These are phyloP conservation scores for Merops nubicus DNA, from an alignment of 2,113 vertebrate genomes.

Conservation along the genomic window DNA sequence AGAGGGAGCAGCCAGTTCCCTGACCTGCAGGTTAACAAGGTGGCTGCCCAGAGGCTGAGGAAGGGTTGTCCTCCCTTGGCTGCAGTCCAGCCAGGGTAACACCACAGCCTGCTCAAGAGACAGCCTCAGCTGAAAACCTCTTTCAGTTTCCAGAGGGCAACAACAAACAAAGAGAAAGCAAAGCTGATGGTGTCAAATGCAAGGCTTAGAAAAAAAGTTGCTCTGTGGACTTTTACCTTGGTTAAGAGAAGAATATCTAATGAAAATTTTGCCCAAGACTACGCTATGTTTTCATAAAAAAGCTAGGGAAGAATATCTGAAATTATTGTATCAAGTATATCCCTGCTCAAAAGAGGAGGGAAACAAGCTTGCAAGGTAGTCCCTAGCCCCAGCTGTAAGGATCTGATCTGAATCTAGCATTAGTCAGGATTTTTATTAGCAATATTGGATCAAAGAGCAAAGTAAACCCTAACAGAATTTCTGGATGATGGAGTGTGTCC, in stretches of 20 bases:
- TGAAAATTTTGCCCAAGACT: background rate
- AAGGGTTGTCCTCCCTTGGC: background rate
- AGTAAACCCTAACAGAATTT: background rate
- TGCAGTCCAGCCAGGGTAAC: background rate
- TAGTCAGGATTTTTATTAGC: background rate
- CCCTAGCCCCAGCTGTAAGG: background rate
- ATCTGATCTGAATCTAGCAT: background rate
- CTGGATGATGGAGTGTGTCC: background rate
- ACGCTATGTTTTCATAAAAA: background rate
- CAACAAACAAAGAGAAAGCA: background rate
- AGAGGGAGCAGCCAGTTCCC: background rate
- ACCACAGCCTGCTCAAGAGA: background rate
- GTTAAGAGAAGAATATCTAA: background rate
- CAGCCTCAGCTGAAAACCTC: background rate
- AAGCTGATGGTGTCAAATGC: rapidly evolving
- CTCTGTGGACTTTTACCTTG: background rate
- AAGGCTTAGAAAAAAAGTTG: background rate
- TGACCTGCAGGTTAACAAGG: background rate
- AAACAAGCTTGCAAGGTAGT: background rate
- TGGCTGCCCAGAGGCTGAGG: rapidly evolving
- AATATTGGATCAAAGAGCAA: background rate
- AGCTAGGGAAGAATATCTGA: background rate
- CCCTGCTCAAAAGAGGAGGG: background rate
- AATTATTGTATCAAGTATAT: background rate
- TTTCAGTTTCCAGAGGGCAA: background rate